Conservation (phyloP, 2,113 vertebrate genomes). For the Apeltes quadracus region DNA sequence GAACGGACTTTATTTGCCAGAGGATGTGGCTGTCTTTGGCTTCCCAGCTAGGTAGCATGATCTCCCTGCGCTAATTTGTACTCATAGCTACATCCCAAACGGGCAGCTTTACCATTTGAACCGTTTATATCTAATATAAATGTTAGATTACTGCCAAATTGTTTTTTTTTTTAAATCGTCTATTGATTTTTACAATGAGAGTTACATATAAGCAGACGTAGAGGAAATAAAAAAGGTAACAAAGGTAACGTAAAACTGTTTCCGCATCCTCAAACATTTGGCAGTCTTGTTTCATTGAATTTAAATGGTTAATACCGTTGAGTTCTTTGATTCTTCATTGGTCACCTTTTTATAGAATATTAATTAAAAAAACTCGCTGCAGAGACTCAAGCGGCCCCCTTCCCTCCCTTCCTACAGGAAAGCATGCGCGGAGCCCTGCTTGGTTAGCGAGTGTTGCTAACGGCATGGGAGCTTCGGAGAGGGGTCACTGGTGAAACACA, state of each 20-base stretch:
- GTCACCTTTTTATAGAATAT: neutral
- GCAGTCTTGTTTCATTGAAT: neutral
- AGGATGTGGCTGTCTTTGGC: conserved; percentile 1
- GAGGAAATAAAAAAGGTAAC: too few species aligned
- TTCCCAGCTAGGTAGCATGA: neutral
- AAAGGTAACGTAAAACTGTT: neutral
- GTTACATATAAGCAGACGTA: neutral
- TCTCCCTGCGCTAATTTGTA: neutral
- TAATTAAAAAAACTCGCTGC: neutral
- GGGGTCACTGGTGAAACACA: conserved; percentile 59
- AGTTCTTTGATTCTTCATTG: neutral
- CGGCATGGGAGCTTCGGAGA: conserved; percentile 45
- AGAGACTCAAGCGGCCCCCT: neutral
- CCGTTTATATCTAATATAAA: too few species aligned
- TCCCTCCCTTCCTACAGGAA: neutral
- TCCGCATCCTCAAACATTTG: too few species aligned
- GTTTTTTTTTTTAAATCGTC: neutral
- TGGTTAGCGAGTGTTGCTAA: conserved; percentile 55
- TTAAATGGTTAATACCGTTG: neutral
- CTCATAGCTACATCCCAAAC: neutral
- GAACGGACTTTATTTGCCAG: conserved; percentile 17
- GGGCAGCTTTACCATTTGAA: neutral
- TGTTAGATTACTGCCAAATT: too few species aligned
- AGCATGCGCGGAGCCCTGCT: conserved; percentile 38
- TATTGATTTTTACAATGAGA: neutral